phyloP scores from a whole-genome alignment of 2,888 invertebrate genomes.

The Cordylochernes scorpioides region DNA sequence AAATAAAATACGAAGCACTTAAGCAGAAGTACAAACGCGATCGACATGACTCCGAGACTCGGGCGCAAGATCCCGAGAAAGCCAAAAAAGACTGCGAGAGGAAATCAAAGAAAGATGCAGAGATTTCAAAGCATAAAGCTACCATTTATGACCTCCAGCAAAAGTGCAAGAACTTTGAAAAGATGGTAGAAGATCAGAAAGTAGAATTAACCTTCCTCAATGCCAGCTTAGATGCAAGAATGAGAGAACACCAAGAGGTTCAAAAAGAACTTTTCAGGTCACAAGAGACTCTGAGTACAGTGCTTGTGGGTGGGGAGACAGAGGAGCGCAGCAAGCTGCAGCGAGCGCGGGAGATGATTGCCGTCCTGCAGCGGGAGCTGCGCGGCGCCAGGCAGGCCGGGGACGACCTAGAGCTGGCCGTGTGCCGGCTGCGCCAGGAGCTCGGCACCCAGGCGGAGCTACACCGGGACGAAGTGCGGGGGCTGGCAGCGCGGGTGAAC shows the following conservation, averaged over 20 bases:
- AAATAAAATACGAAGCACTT: background rate
- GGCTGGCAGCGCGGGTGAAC: slow-evolving; percentile 56
- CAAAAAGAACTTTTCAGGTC: slow-evolving; percentile 7
- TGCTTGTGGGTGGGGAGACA: too few relatives aligned
- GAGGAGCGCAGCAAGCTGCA: too few relatives aligned
- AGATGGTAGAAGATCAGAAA: background rate
- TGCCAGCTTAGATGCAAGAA: too few relatives aligned
- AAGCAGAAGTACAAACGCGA: background rate
- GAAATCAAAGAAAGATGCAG: background rate
- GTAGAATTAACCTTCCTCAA: background rate
- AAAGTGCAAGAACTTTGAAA: background rate
- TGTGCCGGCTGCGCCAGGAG: slow-evolving; percentile 17
- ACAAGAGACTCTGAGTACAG: too few relatives aligned
- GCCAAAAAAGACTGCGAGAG: slow-evolving; percentile 18
- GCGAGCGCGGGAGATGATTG: slow-evolving; percentile 7
- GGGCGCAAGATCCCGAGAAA: slow-evolving; percentile 39
- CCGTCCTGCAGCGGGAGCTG: slow-evolving; percentile 12
- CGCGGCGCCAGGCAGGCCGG: slow-evolving; percentile 12
- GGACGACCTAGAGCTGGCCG: slow-evolving; percentile 15
- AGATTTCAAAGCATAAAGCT: background rate
- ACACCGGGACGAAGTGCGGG: slow-evolving; percentile 34
- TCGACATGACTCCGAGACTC: slow-evolving; percentile 34
- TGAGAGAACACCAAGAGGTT: background rate
- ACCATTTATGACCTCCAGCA: background rate
- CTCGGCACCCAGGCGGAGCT: slow-evolving; percentile 33